Percentiles rank a stretch among this genome's conserved stretches.
Conservation (phyloP, 64 coral and sea anemone genomes). For the Stichodactyla mertensii region DNA sequence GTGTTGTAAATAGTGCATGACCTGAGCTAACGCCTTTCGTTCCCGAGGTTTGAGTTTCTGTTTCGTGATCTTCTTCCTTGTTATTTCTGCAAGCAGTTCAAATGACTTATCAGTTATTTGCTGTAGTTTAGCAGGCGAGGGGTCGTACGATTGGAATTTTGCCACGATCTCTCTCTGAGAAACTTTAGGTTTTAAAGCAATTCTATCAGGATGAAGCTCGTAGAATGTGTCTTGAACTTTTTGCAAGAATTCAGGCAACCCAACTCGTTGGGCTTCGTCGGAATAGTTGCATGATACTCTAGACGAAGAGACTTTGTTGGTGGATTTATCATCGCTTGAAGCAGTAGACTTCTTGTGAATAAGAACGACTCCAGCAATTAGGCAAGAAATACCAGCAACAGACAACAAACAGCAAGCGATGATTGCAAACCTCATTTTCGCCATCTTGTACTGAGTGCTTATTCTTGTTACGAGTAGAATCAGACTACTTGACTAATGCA, state of each 20-base stretch:
- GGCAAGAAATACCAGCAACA: constrained; percentile 39
- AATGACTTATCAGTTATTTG: constrained; percentile 53
- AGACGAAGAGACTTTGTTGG: not conserved
- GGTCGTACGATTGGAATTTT: constrained; percentile 68
- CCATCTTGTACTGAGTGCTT: not conserved
- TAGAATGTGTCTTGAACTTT: constrained; percentile 72
- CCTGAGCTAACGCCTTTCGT: constrained; percentile 72
- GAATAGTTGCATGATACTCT: constrained; percentile 40
- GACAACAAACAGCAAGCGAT: not conserved
- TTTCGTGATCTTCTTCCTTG: constrained; percentile 31
- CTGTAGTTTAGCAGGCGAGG: constrained; percentile 64
- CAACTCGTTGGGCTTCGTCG: constrained; percentile 35
- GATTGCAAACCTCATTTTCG: not conserved
- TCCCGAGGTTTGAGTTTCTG: constrained; percentile 71
- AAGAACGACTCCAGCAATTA: constrained; percentile 68
- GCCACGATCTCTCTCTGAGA: constrained; percentile 29
- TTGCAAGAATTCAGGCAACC: constrained; percentile 64
- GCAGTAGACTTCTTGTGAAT: not conserved
- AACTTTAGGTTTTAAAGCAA: constrained; percentile 27
- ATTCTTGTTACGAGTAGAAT: too few species aligned
- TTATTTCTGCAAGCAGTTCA: constrained; percentile 53
- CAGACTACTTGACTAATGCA: not conserved
- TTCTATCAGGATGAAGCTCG: constrained; percentile 59
- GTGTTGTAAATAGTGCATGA: constrained; percentile 73
- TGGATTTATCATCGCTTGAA: not conserved